Evolutionary conservation across 2,888 invertebrate genomes (phyloP), one percentile per base, ranked within the genome.

Genomic region (Tillus elongatus): DNA sequence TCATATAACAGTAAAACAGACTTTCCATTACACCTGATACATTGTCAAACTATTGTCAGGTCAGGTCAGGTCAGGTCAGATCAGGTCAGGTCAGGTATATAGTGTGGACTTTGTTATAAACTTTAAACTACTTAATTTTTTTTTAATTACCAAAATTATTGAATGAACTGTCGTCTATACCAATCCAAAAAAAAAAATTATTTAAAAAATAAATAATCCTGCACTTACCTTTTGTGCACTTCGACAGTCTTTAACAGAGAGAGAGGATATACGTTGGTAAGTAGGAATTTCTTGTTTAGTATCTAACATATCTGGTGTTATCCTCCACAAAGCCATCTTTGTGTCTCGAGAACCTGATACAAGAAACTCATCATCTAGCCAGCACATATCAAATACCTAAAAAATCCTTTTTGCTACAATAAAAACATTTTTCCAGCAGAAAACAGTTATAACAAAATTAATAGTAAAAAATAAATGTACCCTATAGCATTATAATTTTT

Each of bases 291-390:
- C 71, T 24, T 68, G 63, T 34, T 66, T 68, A 39, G 61, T 62
- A 33, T 63, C 61, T 10, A 62, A 39, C 47, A 66, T 49, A 42
- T 64, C 61, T 0, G 64, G 57, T 2, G 63, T 83, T 35, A 92
- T 81, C 41, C 82, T 75, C 95, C 95, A 96, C 40, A 95, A 68
- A 13, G 89, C 88, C 70, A 95, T 75, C 60, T 82, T 83, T 2
- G 89, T 88, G 66, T 95, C 95, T 36, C 92, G 77, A 0, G 92
- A 91, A 8, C 93, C 93, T 3, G 92, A 89, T 39, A 95, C 91
- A 37, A 95, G 68, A 70, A 89, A 92, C 66, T 93, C 85, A 66
- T 96, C 95, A 65, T 96, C 95, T 43, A 96, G 66, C 95, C 95
- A 96, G 46, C 87, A 87, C 78, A 92, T 81, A 59, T 95, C 95